Conservation (phyloP, 2,888 invertebrate genomes). For the Galerucella pusilla region DNA sequence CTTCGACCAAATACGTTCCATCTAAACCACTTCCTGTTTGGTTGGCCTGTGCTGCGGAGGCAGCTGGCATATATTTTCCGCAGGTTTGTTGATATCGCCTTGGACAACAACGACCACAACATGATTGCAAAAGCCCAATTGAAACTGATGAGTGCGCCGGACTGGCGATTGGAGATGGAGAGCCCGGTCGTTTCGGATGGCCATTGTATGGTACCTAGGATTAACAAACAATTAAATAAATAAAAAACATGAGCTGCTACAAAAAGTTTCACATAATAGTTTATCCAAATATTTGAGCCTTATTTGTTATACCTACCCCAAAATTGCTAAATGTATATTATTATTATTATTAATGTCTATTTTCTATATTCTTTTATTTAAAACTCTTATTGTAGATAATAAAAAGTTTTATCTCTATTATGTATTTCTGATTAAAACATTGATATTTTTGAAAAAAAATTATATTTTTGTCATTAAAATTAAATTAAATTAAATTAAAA, state of each 20-base stretch:
- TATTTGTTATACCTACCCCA: background rate
- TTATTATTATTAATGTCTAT: no score
- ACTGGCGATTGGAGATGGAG: constrained; percentile 87
- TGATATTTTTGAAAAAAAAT: background rate
- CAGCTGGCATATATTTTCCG: constrained; percentile 88
- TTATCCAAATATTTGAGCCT: background rate
- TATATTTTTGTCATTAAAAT: no score
- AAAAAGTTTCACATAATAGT: background rate
- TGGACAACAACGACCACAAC: constrained; percentile 85
- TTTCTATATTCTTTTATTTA: no score
- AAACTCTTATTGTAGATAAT: no score
- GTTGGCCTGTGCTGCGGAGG: constrained; percentile 82
- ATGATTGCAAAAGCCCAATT: constrained; percentile 79
- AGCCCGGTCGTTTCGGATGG: constrained; percentile 90
- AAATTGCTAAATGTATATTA: no score
- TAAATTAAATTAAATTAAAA: no score
- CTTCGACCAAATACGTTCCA: constrained; percentile 86
- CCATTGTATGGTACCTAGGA: constrained; percentile 83
- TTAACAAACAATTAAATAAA: background rate
- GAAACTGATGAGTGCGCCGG: constrained; percentile 82
- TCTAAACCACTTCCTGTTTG: constrained; percentile 86
- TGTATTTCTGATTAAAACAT: background rate
- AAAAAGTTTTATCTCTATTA: no score
- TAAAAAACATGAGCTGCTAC: background rate
- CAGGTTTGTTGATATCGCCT: constrained; percentile 91